Evolutionary conservation across 2,797 vertebrate species (phyloP).

Genomic region (Tapera naevia): DNA sequence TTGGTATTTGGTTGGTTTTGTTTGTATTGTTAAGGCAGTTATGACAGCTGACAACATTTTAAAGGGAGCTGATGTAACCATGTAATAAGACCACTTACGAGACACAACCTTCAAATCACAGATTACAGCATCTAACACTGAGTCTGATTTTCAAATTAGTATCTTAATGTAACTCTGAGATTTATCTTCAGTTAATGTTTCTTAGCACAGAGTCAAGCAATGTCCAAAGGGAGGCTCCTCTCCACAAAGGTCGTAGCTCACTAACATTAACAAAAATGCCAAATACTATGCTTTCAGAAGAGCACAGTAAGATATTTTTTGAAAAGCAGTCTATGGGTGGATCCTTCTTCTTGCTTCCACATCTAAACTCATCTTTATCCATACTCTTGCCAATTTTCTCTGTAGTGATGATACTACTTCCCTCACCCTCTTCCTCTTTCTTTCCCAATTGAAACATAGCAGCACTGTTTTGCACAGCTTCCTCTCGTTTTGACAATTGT

Average conservation of each 20-base stretch:
- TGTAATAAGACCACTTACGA: background rate
- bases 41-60: background rate
- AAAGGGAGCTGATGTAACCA: background rate
- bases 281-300: background rate
- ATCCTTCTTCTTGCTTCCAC: background rate
- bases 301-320: background rate
- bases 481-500: background rate
- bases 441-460: background rate
- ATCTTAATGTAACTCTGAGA: background rate
- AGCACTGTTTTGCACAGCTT: background rate
- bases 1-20: background rate
- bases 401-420: background rate
- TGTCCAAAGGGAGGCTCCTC: background rate
- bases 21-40: background rate
- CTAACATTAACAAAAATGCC: background rate
- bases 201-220: background rate
- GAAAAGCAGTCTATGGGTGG: background rate
- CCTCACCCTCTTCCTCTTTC: background rate
- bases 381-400: background rate
- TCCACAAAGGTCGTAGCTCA: background rate
- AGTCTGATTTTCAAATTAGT: background rate
- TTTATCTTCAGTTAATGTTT: background rate
- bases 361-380: background rate
- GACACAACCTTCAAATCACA: background rate
- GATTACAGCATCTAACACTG: background rate